These are phyloP conservation scores for Heteromyza rotundicornis DNA, from an alignment of 2,888 invertebrate species.

Conservation along the genomic window DNA sequence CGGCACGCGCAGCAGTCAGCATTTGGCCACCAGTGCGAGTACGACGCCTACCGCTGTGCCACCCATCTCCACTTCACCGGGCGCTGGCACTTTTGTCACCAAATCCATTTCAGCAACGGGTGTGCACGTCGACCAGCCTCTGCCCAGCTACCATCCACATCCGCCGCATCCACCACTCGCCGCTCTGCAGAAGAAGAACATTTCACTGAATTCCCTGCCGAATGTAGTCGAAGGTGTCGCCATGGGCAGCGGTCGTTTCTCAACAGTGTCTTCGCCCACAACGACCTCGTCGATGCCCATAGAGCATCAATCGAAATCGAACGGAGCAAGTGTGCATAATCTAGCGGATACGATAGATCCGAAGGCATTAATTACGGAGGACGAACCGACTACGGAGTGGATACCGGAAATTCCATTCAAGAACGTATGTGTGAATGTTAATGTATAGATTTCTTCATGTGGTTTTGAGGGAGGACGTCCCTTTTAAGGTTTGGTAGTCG, in stretches of 20 bases:
- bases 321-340: constrained; percentile 44
- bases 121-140: constrained; percentile 23
- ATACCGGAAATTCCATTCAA: constrained; percentile 91
- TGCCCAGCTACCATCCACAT: background rate
- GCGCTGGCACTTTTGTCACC: constrained; percentile 33
- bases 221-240: constrained; percentile 56
- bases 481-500: no score
- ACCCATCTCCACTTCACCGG: constrained; percentile 21
- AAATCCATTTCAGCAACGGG: constrained; percentile 46
- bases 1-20: constrained; percentile 53
- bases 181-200: constrained; percentile 48
- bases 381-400: constrained; percentile 84
- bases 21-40: constrained; percentile 32
- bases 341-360: constrained; percentile 48
- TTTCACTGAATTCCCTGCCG: constrained; percentile 53
- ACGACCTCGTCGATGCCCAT: constrained; percentile 41
- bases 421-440: constrained; percentile 69
- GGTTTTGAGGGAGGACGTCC: no score
- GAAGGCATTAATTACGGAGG: constrained; percentile 70
- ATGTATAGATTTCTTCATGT: background rate
- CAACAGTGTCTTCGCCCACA: constrained; percentile 48
- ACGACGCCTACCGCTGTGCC: constrained; percentile 22
- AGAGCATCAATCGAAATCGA: constrained; percentile 40
- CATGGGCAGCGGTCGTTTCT: constrained; percentile 36
- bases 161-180: constrained; percentile 27